phyloP scores from a whole-genome alignment of 1,140 invertebrate species.

The Macrobrachium nipponense region DNA sequence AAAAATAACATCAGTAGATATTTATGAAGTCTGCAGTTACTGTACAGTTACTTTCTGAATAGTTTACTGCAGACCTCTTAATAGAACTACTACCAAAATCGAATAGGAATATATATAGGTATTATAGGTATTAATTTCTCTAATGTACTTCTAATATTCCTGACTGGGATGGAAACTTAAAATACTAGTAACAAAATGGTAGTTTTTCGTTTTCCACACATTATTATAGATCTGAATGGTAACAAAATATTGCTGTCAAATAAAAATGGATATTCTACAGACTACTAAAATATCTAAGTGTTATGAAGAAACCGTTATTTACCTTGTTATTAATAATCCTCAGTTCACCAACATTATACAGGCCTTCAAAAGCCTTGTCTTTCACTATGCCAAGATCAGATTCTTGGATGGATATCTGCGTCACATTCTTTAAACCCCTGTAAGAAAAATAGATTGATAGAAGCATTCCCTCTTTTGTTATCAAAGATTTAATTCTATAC shows the following conservation, averaged over 20 bases:
- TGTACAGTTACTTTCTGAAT: background rate
- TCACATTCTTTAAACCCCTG: slow-evolving; percentile 61
- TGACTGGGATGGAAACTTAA: too few species aligned
- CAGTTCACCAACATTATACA: slow-evolving; percentile 59
- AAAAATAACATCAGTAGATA: background rate
- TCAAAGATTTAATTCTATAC: too few species aligned
- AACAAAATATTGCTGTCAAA: too few species aligned
- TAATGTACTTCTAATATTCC: too few species aligned
- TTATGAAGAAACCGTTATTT: background rate
- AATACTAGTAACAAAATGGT: too few species aligned
- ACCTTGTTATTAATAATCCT: slow-evolving; percentile 62
- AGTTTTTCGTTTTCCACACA: too few species aligned
- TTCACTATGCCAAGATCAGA: slow-evolving; percentile 57
- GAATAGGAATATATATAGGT: too few species aligned
- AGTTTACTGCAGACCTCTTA: background rate
- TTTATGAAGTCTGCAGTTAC: background rate
- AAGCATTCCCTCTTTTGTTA: too few species aligned
- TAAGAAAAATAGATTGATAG: background rate
- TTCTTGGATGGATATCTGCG: slow-evolving; percentile 63
- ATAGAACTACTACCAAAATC: too few species aligned
- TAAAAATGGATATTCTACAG: too few species aligned
- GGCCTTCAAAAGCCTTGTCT: slow-evolving; percentile 52
- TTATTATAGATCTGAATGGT: too few species aligned
- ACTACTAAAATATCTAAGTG: background rate
- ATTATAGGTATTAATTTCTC: too few species aligned